Percentiles rank a stretch among this genome's conserved stretches.
phyloP scores from a whole-genome alignment of 2,797 vertebrate genomes.

The Cichlasoma orientale region DNA sequence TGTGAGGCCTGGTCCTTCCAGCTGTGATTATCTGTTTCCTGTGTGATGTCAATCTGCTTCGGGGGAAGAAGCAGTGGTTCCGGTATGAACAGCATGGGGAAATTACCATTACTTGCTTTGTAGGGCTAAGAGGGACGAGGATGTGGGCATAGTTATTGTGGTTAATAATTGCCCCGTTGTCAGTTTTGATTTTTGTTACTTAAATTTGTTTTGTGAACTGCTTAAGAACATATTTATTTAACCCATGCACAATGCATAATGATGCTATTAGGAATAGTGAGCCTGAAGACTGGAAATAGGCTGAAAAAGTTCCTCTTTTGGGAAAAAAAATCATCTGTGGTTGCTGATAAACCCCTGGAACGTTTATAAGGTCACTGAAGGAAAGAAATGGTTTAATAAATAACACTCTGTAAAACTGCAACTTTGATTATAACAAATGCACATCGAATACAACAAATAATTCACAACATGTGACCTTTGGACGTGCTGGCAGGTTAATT shows the following conservation, averaged over 20 bases:
- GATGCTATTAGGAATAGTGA: neutral
- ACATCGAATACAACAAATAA: neutral
- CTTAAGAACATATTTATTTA: neutral
- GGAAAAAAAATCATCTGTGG: neutral
- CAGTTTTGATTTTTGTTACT: neutral
- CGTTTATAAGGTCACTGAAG: neutral
- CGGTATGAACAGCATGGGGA: slow-evolving; percentile 56
- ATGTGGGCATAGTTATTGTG: slow-evolving; percentile 17
- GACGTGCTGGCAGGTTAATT: neutral
- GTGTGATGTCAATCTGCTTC: slow-evolving; percentile 70
- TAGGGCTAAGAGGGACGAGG: slow-evolving; percentile 17
- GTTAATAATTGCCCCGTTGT: neutral
- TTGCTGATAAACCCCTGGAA: neutral
- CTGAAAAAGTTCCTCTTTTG: neutral
- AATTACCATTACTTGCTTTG: slow-evolving; percentile 51
- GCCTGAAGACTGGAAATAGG: neutral
- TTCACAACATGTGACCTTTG: neutral
- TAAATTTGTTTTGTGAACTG: neutral
- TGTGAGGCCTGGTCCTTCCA: slow-evolving; percentile 36
- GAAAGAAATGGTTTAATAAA: neutral
- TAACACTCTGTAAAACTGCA: neutral
- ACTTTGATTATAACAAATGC: neutral
- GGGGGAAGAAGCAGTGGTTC: slow-evolving; percentile 62
- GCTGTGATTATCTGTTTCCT: slow-evolving; percentile 72
- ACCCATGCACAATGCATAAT: neutral